These are phyloP conservation scores for Patella ulyssiponensis DNA, from an alignment of 2,888 invertebrate genomes.

Conservation along the genomic window DNA sequence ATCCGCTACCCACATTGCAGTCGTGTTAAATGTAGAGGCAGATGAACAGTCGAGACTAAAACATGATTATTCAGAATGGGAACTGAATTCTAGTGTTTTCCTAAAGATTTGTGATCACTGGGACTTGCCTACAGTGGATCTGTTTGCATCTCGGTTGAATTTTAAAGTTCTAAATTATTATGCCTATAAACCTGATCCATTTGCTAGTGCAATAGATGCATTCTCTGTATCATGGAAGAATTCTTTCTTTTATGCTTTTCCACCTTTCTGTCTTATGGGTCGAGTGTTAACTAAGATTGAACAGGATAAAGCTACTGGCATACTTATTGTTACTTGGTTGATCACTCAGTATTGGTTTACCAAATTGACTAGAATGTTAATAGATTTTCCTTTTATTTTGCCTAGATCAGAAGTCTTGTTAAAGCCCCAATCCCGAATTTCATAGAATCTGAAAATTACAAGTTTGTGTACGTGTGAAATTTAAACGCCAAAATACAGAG, in stretches of 20 bases:
- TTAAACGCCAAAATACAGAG: too few relatives aligned
- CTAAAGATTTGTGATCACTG: slow-evolving; percentile 1
- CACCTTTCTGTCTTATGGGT: slow-evolving; percentile 25
- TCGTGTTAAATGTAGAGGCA: slow-evolving; percentile 15
- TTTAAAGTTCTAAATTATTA: slow-evolving; percentile 18
- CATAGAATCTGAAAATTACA: too few relatives aligned
- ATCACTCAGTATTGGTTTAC: slow-evolving; percentile 31
- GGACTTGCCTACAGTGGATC: slow-evolving; percentile 20
- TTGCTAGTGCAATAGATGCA: slow-evolving; percentile 26
- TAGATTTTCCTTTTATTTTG: not conserved
- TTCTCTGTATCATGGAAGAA: slow-evolving; percentile 25
- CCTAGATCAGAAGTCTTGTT: not conserved
- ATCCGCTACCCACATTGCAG: slow-evolving; percentile 18
- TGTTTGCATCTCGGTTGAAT: slow-evolving; percentile 29
- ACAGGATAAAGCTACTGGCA: slow-evolving; percentile 18
- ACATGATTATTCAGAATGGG: slow-evolving; percentile 21
- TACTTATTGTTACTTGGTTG: slow-evolving; percentile 30
- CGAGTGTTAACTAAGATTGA: slow-evolving; percentile 27
- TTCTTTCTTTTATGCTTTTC: slow-evolving; percentile 32
- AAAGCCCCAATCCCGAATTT: too few relatives aligned
- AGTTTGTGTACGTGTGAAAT: too few relatives aligned
- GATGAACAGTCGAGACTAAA: slow-evolving; percentile 12
- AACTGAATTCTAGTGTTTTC: slow-evolving; percentile 13
- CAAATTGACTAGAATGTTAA: slow-evolving; percentile 23
- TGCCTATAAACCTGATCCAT: slow-evolving; percentile 22